Conservation (phyloP, 2,888 invertebrate genomes). For the Agrotis clavis region DNA sequence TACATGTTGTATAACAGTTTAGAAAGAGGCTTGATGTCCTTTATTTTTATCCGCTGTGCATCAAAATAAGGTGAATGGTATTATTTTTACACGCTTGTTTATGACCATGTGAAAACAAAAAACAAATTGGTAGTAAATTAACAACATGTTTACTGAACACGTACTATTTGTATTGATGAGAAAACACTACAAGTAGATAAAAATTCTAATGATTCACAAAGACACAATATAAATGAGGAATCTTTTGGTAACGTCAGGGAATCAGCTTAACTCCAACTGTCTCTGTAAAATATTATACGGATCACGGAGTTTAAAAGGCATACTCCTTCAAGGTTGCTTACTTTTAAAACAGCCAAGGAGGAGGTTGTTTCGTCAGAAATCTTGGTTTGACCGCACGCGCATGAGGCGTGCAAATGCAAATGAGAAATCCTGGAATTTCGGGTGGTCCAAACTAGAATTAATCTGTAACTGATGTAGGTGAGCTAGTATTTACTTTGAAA, state of each 20-base stretch:
- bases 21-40: background rate
- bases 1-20: background rate
- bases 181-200: constrained; percentile 5
- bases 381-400: constrained; percentile 9
- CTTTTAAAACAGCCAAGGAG: constrained; percentile 32
- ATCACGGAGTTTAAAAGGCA: constrained; percentile 52
- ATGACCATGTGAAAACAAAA: constrained; percentile 22
- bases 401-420: constrained; percentile 15
- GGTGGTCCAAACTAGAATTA: constrained; percentile 12
- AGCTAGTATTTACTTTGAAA: background rate
- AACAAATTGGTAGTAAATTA: constrained; percentile 22
- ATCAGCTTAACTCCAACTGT: background rate
- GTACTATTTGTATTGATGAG: constrained; percentile 9
- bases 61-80: constrained; percentile 25
- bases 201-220: constrained; percentile 6
- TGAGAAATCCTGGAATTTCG: constrained; percentile 4
- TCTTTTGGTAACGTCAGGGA: constrained; percentile 7
- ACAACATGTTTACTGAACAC: constrained; percentile 37
- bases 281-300: constrained; percentile 14
- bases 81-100: constrained; percentile 31
- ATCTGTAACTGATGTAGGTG: background rate
- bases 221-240: background rate
- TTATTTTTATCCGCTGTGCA: constrained; percentile 8
- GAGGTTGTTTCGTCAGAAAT: constrained; percentile 19
- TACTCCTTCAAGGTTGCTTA: constrained; percentile 48